Evolutionary conservation across 2,888 invertebrate species (phyloP).

Genomic region (Leptopilina syphax): DNA sequence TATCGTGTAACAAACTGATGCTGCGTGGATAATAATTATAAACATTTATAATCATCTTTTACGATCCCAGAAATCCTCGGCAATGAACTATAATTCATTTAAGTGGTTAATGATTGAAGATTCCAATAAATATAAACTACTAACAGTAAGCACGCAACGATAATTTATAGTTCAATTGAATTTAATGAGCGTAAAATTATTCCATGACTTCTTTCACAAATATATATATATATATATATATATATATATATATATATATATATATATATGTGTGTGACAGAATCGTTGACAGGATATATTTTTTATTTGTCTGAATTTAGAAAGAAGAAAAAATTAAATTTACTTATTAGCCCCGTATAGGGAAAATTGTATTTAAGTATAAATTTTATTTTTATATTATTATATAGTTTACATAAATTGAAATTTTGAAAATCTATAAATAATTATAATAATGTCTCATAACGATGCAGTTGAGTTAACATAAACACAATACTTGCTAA

Average conservation of each 20-base stretch:
- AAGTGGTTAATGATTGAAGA: conserved; percentile 15
- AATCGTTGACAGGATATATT: neutral
- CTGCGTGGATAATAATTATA: neutral
- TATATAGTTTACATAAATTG: too few species aligned
- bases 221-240: too few species aligned
- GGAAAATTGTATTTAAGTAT: too few species aligned
- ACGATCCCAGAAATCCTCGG: neutral
- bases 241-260: too few species aligned
- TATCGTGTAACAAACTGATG: neutral
- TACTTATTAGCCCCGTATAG: too few species aligned
- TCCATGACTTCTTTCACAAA: neutral
- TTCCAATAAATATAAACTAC: conserved; percentile 7
- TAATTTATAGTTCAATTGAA: conserved; percentile 15
- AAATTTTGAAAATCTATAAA: too few species aligned
- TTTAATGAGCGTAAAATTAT: conserved; percentile 6
- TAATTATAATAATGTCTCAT: too few species aligned
- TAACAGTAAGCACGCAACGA: neutral
- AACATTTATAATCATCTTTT: neutral
- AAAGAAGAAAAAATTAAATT: too few species aligned
- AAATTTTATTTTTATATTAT: too few species aligned
- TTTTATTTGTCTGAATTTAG: neutral
- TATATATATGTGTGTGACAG: neutral
- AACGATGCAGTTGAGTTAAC: too few species aligned
- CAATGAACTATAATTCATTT: conserved; percentile 1
- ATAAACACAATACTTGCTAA: too few species aligned